A percentile compares a stretch with the other conserved stretches of the same genome.
Conservation (phyloP, 1,140 invertebrate genomes). For the Pseudomyrmex flavicornis region DNA sequence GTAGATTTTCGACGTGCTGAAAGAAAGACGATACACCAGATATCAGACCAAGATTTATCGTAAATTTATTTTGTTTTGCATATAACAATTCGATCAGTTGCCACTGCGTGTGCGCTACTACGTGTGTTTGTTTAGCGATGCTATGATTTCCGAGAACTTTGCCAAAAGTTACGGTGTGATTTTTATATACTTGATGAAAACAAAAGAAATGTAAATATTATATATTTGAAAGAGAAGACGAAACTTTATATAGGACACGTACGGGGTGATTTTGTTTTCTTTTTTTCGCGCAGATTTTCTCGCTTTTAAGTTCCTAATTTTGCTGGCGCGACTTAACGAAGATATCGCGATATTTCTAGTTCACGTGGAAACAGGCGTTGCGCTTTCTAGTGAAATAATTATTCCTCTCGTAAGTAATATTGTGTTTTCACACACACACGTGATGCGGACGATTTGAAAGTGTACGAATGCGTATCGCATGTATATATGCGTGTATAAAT, state of each 20-base stretch:
- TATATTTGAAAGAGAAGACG: background rate
- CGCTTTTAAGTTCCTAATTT: conserved; percentile 71
- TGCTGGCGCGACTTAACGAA: conserved; percentile 57
- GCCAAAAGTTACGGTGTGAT: conserved; percentile 50
- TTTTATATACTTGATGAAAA: conserved; percentile 5
- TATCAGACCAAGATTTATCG: conserved; percentile 14
- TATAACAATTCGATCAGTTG: too few species aligned
- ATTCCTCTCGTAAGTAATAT: conserved; percentile 58
- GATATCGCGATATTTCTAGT: conserved; percentile 71
- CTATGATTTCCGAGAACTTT: too few species aligned
- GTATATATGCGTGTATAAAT: conserved; percentile 75
- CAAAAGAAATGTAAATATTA: too few species aligned
- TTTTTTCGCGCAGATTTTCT: conserved; percentile 67
- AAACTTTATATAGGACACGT: conserved; percentile 51
- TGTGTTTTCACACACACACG: conserved; percentile 53
- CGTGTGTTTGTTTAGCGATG: too few species aligned
- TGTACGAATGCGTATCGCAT: conserved; percentile 53
- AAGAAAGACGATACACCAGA: conserved; percentile 1
- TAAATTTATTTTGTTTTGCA: conserved; percentile 39
- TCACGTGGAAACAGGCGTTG: conserved; percentile 69
- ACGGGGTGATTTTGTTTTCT: conserved; percentile 63
- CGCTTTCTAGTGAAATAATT: conserved; percentile 61
- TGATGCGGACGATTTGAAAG: conserved; percentile 34
- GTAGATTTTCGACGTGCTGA: too few species aligned
- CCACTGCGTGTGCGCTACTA: too few species aligned